Evolutionary conservation across 2,797 vertebrate species (phyloP), one percentile per base, ranked within the genome.

Genomic region (Synanceia verrucosa): DNA sequence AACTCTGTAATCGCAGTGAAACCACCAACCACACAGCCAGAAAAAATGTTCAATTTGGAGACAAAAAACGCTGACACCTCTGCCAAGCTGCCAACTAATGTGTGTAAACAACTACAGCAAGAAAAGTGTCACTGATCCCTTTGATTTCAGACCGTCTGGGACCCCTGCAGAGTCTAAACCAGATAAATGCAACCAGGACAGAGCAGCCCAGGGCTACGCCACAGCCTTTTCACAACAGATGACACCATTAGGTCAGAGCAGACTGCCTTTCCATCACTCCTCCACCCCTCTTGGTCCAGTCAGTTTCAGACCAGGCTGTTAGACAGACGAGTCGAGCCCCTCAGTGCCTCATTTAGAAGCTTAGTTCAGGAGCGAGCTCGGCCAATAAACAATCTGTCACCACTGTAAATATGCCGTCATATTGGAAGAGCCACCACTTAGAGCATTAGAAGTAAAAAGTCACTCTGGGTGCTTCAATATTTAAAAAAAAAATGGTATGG

Each of bases 341-440:
- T 81, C 65, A 21, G 78, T 74, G 80, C 82, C 74, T 91, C 85
- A 88, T 91, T 90, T 91, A 89, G 77, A 78, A 82, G 71, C 65
- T 60, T 60, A 70, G 70, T 55, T 80, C 60, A 70, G 67, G 55
- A 82, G 48, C 6, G 10, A 77, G 72, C 56, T 66, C 31, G 36
- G 74, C 82, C 85, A 89, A 85, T 78, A 78, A 85, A 71, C 86
- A 89, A 57, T 86, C 86, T 87, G 85, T 79, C 80, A 65, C 66
- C 61, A 56, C 69, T 76, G 85, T 85, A 87, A 89, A 91, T 73
- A 79, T 31, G 56, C 36, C 36, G 59, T 62, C 62, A 58, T 18
- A 52, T 36, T 44, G 53, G 53, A 63, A 44, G 36, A 64, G 21
- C 16, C 37, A 33, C 44, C 14, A 24, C n/a, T 36, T 61, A 8